Base-by-base conservation (phyloP, 2,888 invertebrate genomes). In the Neria commutata region DNA sequence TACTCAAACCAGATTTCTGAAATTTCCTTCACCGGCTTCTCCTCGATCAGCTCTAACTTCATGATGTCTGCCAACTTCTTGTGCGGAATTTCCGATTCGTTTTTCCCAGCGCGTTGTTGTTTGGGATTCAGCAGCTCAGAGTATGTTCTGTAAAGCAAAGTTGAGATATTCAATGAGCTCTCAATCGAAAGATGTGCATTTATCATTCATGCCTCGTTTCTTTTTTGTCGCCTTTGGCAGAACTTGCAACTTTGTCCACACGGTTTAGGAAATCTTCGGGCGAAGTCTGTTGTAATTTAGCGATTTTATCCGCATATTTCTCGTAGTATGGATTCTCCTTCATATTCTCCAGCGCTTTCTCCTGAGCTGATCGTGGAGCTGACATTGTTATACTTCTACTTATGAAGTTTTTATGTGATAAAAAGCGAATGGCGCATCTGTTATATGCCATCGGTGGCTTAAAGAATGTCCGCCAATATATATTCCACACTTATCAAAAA, bases 231-330 rank as follows among this genome's bases (percentile, higher is more conserved):
- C 75, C 76, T 54, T 77, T 74, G 33, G 74, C 77, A 62, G 73
- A 83, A 75, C 71, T 65, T 1, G 68, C 53, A 3, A 79, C 74
- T 26, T 83, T 82, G 71, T 89, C 89, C 11, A 91, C 78, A 63
- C 88, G 84, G 29, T 86, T 81, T 47, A 89, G 70, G 73, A 92
- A 91, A 75, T 91, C 91, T 67, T 90, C 88, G 0, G 92, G 91
- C 2, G 89, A 88, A 0, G 88, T 88, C 78, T 90, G 83, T 76
- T 92, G 91, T 19, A 92, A 76, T 60, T 86, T 83, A 0, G 90
- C 86, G 64, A 94, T 91, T 77, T 92, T 91, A 1, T 85, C 81
- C 0, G 91, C 88, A 81, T 94, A 94, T 74, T 94, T 94, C 17
- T 89, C 89, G 72, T 84, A 94, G 75, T 89, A 94, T 0, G 93